Base-by-base conservation (phyloP, 2,888 invertebrate genomes). In the Yponomeuta evonymella region DNA sequence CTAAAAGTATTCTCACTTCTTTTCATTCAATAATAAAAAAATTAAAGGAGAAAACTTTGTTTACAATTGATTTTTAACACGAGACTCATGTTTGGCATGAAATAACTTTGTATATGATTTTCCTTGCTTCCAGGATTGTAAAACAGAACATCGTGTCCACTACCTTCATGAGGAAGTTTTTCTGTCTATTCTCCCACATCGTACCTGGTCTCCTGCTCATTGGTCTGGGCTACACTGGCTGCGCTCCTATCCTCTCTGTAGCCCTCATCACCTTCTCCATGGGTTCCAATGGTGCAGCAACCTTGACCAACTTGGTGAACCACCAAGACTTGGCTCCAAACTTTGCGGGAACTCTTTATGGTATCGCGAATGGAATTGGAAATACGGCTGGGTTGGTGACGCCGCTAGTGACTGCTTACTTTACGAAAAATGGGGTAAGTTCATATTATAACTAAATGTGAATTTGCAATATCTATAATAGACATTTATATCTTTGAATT, bases 281-380 rank as follows among this genome's bases (percentile, higher is more conserved):
- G 83, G 95, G 95, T 0, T 94, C 95, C 23, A 94, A 94, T 74
- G 94, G 94, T 0, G 94, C 94, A 1, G 94, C 94, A 0, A 94
- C 94, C 0, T 84, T 94, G 15, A 93, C 94, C 2, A 94, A 94
- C 79, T 82, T 94, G 74, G 94, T 94, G 74, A 94, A 94, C 76
- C 92, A 95, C 63, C 96, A 96, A 80, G 96, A 96, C 83, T 84
- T 96, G 73, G 95, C 96, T 0, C 96, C 96, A 0, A 96, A 96
- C 83, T 96, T 93, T 79, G 96, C 96, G 0, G 96, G 95, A 1
- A 95, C 95, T 0, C 79, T 96, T 48, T 96, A 96, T 73, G 96
- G 96, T 0, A 94, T 96, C 1, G 95, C 96, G 65, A 96, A 96
- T 76, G 95, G 95, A 70, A 86, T 96, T 30, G 96, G 96, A 29